Evolutionary conservation across 2,113 vertebrate genomes (phyloP).

Genomic region (Agapornis roseicollis): DNA sequence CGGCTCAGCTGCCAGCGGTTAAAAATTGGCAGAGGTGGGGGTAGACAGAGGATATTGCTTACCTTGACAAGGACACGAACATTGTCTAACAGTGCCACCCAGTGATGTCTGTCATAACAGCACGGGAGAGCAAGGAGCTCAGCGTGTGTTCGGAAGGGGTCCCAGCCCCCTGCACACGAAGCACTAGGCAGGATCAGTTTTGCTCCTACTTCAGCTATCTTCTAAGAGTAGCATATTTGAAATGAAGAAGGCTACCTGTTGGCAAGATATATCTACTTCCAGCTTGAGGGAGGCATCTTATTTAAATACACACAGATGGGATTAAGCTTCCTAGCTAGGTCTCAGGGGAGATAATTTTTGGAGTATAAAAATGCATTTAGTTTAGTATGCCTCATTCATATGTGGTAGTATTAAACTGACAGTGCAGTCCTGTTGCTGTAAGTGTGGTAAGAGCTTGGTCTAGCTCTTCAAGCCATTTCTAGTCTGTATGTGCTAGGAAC

Average conservation of each 20-base stretch:
- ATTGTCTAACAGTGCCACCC: constrained; percentile 62
- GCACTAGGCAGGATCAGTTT: accelerated
- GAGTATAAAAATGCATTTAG: neutral
- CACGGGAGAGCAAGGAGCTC: neutral
- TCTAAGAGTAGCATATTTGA: accelerated
- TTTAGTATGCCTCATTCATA: accelerated
- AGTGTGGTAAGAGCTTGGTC: accelerated
- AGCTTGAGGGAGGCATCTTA: neutral
- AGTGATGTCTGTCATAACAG: constrained; percentile 56
- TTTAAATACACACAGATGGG: accelerated
- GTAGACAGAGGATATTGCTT: neutral
- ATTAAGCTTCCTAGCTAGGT: neutral
- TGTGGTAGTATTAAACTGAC: accelerated
- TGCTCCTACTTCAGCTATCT: accelerated
- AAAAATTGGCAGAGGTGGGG: neutral
- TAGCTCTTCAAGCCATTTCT: neutral
- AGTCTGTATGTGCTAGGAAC: accelerated
- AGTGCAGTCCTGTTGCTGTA: accelerated
- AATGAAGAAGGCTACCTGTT: neutral
- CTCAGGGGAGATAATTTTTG: neutral
- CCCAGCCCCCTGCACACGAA: accelerated
- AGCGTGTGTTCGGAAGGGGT: neutral
- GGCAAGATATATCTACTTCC: neutral
- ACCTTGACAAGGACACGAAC: constrained; percentile 25
- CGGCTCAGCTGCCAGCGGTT: neutral